These are phyloP conservation scores for Stylophora pistillata DNA, from an alignment of 64 coral and sea anemone species.

Conservation along the genomic window DNA sequence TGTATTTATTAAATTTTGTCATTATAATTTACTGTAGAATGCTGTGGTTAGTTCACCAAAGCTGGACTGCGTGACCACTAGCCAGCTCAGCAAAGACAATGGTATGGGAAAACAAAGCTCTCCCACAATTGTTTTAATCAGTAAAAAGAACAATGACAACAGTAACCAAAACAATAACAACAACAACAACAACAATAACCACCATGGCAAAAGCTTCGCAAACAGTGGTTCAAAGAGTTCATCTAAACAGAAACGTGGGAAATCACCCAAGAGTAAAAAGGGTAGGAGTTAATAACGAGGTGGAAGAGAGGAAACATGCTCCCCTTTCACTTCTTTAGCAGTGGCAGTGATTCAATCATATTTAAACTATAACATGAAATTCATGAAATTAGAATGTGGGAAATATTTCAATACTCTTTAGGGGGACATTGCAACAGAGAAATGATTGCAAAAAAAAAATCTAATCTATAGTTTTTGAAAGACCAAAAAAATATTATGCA, in stretches of 20 bases:
- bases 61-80: background rate
- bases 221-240: background rate
- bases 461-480: conserved; percentile 43
- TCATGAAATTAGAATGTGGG: background rate
- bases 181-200: conserved; percentile 16
- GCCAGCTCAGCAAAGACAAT: conserved; percentile 31
- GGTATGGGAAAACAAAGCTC: conserved; percentile 31
- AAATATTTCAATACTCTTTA: conserved; percentile 17
- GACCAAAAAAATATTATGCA: conserved; percentile 1
- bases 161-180: conserved; percentile 35
- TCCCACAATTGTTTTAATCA: background rate
- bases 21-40: background rate
- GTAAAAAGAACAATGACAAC: conserved; percentile 9
- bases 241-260: background rate
- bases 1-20: background rate
- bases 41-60: conserved; percentile 30
- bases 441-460: conserved; percentile 11
- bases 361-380: background rate
- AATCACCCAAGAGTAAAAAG: conserved; percentile 35
- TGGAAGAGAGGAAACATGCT: background rate
- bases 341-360: background rate
- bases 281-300: background rate
- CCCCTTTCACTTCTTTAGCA: background rate
- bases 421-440: background rate
- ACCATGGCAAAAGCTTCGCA: background rate